These are phyloP conservation scores for Galleria mellonella DNA, from an alignment of 1,140 invertebrate genomes.

Conservation along the genomic window DNA sequence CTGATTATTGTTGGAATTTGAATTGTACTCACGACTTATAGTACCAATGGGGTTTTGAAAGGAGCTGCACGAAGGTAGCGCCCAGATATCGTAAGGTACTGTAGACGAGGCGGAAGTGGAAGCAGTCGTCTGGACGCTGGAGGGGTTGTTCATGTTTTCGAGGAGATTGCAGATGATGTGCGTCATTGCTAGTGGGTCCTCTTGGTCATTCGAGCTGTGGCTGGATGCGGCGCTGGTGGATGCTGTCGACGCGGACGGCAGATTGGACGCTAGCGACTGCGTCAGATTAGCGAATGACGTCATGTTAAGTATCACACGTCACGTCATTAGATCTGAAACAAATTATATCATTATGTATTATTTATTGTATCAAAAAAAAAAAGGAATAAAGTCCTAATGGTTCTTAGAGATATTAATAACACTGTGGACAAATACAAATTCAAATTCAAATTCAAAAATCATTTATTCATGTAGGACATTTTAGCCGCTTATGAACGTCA, in stretches of 20 bases:
- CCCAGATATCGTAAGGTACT: constrained; percentile 53
- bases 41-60: constrained; percentile 38
- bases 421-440: no score
- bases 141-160: constrained; percentile 55
- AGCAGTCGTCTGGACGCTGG: constrained; percentile 21
- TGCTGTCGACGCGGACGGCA: constrained; percentile 42
- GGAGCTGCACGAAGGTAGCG: constrained; percentile 41
- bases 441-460: no score
- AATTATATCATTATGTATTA: constrained; percentile 13
- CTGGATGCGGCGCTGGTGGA: constrained; percentile 20
- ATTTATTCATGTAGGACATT: no score
- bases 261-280: constrained; percentile 45
- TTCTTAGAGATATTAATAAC: no score
- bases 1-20: constrained; percentile 38
- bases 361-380: constrained; percentile 15
- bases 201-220: constrained; percentile 32
- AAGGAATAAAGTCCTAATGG: no score
- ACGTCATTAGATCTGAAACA: constrained; percentile 58
- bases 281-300: constrained; percentile 57
- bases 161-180: constrained; percentile 62
- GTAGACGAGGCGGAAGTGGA: constrained; percentile 37
- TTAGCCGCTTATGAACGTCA: no score
- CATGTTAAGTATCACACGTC: constrained; percentile 32
- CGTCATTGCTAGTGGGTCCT: constrained; percentile 53
- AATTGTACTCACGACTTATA: constrained; percentile 36